Evolutionary conservation across 1,140 invertebrate genomes (phyloP).

Genomic region (Drosophila pandora): DNA sequence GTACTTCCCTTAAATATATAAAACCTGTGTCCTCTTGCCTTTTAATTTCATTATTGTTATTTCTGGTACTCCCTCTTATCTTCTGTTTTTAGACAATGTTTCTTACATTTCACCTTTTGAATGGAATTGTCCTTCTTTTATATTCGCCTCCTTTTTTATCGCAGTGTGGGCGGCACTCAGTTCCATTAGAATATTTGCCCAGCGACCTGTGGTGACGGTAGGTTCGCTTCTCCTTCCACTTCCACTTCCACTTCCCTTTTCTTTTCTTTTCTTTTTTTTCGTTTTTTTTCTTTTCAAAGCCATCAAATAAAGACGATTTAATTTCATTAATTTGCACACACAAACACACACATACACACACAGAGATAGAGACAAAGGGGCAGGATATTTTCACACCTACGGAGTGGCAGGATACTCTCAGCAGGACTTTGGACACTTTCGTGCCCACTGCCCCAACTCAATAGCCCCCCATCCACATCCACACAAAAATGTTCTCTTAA

Average conservation of each 20-base stretch:
- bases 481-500: constrained; percentile 71
- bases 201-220: constrained; percentile 26
- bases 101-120: constrained; percentile 13
- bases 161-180: background rate
- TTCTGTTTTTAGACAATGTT: constrained; percentile 24
- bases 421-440: constrained; percentile 23
- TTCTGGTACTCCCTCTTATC: constrained; percentile 2
- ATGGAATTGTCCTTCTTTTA: background rate
- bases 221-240: constrained; percentile 6
- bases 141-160: constrained; percentile 7
- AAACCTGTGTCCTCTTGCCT: background rate
- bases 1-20: background rate
- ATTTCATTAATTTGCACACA: constrained; percentile 74
- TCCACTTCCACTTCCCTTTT: background rate
- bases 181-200: constrained; percentile 42
- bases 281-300: constrained; percentile 3
- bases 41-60: constrained; percentile 27
- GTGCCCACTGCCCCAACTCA: background rate
- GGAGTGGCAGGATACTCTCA: background rate
- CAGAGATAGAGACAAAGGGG: background rate
- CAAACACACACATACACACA: background rate
- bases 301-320: constrained; percentile 77
- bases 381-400: constrained; percentile 9
- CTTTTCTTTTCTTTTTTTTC: background rate
- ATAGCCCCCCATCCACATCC: constrained; percentile 24